Evolutionary conservation across 1,140 invertebrate species (phyloP).

Genomic region (Drosophila pachea): DNA sequence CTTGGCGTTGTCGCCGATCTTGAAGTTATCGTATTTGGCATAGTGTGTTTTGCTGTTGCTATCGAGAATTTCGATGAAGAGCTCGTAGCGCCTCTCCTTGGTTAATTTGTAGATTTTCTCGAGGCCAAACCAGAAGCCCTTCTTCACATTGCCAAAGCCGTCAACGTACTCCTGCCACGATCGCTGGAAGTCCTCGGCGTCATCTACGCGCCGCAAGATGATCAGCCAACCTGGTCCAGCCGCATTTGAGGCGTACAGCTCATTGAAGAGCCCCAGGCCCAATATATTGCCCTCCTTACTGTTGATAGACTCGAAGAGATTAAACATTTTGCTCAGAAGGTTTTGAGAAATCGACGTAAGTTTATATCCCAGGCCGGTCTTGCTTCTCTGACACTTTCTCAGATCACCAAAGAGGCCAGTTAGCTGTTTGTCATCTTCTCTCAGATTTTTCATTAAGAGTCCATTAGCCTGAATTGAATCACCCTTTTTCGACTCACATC

Average conservation of each 20-base stretch:
- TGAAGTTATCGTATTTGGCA: conserved; percentile 21
- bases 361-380: too few species aligned
- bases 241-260: conserved; percentile 17
- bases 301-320: too few species aligned
- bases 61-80: not conserved
- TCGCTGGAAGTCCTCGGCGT: not conserved
- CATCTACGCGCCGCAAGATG: not conserved
- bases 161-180: not conserved
- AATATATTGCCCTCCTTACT: too few species aligned
- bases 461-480: too few species aligned
- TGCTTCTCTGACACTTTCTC: too few species aligned
- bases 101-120: conserved; percentile 7
- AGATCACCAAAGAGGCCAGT: too few species aligned
- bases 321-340: too few species aligned
- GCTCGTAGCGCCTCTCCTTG: not conserved
- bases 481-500: too few species aligned
- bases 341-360: too few species aligned
- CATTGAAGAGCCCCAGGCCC: too few species aligned
- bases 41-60: not conserved
- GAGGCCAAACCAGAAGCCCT: conserved; percentile 1
- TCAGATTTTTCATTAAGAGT: too few species aligned
- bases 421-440: too few species aligned
- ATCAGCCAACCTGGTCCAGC: conserved; percentile 5
- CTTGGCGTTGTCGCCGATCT: conserved; percentile 4
- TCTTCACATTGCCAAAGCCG: not conserved